phyloP scores from a whole-genome alignment of 2,888 invertebrate genomes.

The Pammene aurita region DNA sequence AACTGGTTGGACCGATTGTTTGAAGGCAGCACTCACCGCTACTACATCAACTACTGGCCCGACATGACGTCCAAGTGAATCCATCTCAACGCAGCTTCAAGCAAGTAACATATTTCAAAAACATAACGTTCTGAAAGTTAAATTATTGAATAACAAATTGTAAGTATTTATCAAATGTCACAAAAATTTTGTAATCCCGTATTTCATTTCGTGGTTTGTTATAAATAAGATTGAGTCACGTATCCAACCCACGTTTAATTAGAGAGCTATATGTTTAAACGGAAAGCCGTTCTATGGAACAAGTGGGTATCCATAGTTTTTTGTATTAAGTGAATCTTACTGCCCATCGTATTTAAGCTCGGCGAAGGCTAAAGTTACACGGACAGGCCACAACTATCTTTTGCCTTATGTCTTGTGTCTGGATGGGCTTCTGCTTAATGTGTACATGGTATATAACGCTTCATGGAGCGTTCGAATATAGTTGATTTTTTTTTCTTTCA shows the following conservation, averaged over 20 bases:
- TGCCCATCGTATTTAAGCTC: neutral
- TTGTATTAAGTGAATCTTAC: conserved; percentile 4
- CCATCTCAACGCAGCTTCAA: neutral
- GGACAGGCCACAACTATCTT: neutral
- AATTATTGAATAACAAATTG: no score
- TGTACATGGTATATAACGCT: neutral
- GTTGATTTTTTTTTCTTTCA: no score
- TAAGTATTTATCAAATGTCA: no score
- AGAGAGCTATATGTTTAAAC: neutral
- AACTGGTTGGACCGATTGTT: conserved; percentile 99
- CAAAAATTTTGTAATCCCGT: no score
- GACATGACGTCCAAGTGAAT: conserved; percentile 92
- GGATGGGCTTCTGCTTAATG: neutral
- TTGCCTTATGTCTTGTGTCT: conserved; percentile 5
- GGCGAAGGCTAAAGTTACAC: conserved; percentile 12
- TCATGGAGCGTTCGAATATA: neutral
- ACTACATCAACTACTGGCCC: conserved; percentile 99
- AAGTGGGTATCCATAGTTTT: neutral
- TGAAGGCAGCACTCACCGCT: conserved; percentile 97
- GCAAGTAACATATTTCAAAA: neutral
- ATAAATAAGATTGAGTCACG: no score
- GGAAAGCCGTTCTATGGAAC: neutral
- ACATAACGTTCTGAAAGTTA: no score
- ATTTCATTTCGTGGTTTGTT: no score
- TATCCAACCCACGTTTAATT: neutral